Evolutionary conservation across 2,113 vertebrate genomes (phyloP), one percentile per base, ranked within the genome.

Genomic region (Alligator sinensis): DNA sequence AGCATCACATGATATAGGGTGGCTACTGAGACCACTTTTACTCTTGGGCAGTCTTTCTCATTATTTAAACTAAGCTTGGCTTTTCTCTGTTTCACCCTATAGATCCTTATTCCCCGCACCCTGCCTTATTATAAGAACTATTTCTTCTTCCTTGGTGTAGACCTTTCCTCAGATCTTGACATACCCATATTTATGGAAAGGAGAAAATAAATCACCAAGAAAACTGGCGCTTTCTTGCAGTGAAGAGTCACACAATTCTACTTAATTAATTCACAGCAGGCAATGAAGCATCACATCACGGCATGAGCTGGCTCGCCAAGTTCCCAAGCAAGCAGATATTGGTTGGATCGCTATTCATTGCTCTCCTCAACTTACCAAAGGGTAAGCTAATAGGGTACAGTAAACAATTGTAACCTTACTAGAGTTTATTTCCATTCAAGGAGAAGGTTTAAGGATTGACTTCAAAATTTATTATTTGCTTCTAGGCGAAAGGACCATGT

Each of bases 401-500:
- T 11, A 10, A 55, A 2, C 2, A 77, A 5, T 62, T 91, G 74
- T 68, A 92, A 92, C 77, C 80, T 72, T 74, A 54, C 62, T 79
- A 93, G 60, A n/a, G 38, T 86, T 88, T 93, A 28, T 96, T 90
- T 90, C 87, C 92, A 96, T 96, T 92, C 95, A 94, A 96, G 92
- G 94, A 94, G 38, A 96, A 92, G 93, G 91, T 15, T 21, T 7
- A 15, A 62, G 38, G 16, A 72, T 68, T 92, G 83, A n/a, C 25
- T 93, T 79, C 80, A 38, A 38, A 17, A 38, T n/a, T 57, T 30
- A 77, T 7, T 63, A 86, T 38, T 87, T 78, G 79, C 85, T 66
- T 66, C 77, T 57, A 85, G 81, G 63, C 17, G 47, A 47, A 47
- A 47, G 47, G 47, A 47, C 47, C 7, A 90, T 59, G 47, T 3